Evolutionary conservation across 2,797 vertebrate species (phyloP).

Genomic region (Amblyraja radiata): DNA sequence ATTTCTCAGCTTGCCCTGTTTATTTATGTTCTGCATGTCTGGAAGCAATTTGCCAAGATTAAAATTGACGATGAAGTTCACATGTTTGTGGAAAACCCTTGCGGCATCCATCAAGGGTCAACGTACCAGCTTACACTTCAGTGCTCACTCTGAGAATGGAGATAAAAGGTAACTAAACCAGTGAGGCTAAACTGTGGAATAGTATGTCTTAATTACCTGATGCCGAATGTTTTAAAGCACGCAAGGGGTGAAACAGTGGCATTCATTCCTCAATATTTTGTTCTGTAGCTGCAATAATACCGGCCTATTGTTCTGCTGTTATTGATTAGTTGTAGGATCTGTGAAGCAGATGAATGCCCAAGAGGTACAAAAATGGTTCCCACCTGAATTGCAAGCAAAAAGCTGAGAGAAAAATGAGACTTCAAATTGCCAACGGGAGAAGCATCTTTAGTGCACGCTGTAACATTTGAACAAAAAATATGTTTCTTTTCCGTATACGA

Average conservation of each 20-base stretch:
- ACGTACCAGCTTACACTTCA: not conserved
- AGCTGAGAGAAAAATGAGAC: not conserved
- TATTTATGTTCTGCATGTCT: not conserved
- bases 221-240: not conserved
- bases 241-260: not conserved
- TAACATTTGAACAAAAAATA: not conserved
- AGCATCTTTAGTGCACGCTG: not conserved
- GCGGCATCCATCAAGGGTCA: not conserved
- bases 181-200: not conserved
- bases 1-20: not conserved
- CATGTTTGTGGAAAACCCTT: not conserved
- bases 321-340: not conserved
- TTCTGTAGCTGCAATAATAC: not conserved
- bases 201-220: not conserved
- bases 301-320: not conserved
- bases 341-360: no score
- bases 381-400: not conserved
- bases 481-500: not conserved
- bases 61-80: not conserved
- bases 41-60: slow-evolving; percentile 16
- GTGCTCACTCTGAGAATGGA: not conserved
- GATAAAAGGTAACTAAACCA: not conserved
- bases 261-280: not conserved
- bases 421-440: not conserved
- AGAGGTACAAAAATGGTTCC: not conserved